phyloP scores from a whole-genome alignment of 1,140 invertebrate species.

The Pteromalus puparum region DNA sequence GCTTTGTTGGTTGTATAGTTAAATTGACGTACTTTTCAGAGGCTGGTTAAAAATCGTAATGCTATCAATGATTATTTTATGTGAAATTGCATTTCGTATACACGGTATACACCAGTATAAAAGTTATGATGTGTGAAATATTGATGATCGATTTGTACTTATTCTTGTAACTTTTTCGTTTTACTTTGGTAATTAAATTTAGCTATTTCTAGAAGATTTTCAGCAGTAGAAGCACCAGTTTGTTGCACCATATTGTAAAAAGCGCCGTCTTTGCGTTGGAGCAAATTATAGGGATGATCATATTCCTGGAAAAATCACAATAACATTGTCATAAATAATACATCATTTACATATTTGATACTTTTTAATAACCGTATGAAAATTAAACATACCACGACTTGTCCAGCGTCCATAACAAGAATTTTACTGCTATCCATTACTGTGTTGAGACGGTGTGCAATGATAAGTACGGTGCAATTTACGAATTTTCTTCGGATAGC shows the following conservation, averaged over 20 bases:
- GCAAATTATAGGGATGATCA: constrained; percentile 78
- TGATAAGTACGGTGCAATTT: constrained; percentile 88
- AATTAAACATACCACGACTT: constrained; percentile 68
- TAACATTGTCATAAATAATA: neutral
- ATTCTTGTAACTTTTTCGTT: neutral
- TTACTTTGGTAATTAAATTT: constrained; percentile 63
- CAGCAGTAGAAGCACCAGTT: constrained; percentile 79
- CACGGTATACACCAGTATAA: constrained; percentile 12
- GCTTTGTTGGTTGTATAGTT: neutral
- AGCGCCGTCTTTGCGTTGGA: constrained; percentile 73
- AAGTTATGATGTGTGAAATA: neutral
- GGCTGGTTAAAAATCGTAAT: neutral
- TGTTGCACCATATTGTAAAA: constrained; percentile 82
- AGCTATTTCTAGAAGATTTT: constrained; percentile 78
- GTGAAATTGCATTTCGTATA: neutral
- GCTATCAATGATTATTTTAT: neutral
- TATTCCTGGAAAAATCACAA: constrained; percentile 76
- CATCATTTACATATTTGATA: neutral
- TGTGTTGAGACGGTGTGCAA: constrained; percentile 90
- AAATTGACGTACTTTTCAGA: constrained; percentile 3
- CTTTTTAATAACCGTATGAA: neutral
- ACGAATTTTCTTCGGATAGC: constrained; percentile 84
- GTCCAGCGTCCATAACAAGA: constrained; percentile 79
- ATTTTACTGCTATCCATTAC: constrained; percentile 82
- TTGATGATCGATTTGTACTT: neutral